A percentile compares a stretch with the other conserved stretches of the same genome.
These are phyloP conservation scores for Burhinus bistriatus DNA, from an alignment of 2,113 vertebrate genomes.

Conservation along the genomic window DNA sequence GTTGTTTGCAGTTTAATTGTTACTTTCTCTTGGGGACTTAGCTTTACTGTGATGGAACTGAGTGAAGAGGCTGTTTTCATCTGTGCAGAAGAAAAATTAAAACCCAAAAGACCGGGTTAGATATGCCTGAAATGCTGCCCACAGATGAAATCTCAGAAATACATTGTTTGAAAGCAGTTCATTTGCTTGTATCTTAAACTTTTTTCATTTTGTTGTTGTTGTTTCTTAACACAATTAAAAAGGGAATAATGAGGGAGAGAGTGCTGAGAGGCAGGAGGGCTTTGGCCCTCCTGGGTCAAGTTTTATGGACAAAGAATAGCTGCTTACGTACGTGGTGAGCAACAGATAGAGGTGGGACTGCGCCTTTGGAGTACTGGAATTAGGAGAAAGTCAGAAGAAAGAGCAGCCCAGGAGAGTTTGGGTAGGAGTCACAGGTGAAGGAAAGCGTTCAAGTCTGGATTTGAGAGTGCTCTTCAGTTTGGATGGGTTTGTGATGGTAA, in stretches of 20 bases:
- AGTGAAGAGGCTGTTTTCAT: not conserved
- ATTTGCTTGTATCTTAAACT: not conserved
- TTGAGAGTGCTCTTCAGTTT: not conserved
- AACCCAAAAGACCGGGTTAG: not conserved
- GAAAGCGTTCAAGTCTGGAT: not conserved
- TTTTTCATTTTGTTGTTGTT: not conserved
- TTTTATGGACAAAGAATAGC: not conserved
- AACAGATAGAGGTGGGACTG: not conserved
- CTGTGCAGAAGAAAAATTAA: not conserved
- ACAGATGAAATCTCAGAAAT: not conserved
- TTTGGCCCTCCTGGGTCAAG: not conserved
- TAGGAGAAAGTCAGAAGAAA: not conserved
- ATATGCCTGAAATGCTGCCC: not conserved
- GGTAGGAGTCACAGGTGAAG: not conserved
- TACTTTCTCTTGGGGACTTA: not conserved
- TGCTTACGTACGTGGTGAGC: fast-evolving
- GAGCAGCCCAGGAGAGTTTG: not conserved
- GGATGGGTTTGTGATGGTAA: not conserved
- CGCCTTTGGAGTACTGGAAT: not conserved
- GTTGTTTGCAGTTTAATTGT: not conserved
- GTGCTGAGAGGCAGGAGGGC: not conserved
- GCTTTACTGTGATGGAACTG: not conserved
- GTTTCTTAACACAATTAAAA: not conserved
- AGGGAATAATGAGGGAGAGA: not conserved
- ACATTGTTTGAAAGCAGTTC: not conserved